Evolutionary conservation across 2,797 vertebrate genomes (phyloP), one percentile per base, ranked within the genome.

Genomic region (Cygnus olor): DNA sequence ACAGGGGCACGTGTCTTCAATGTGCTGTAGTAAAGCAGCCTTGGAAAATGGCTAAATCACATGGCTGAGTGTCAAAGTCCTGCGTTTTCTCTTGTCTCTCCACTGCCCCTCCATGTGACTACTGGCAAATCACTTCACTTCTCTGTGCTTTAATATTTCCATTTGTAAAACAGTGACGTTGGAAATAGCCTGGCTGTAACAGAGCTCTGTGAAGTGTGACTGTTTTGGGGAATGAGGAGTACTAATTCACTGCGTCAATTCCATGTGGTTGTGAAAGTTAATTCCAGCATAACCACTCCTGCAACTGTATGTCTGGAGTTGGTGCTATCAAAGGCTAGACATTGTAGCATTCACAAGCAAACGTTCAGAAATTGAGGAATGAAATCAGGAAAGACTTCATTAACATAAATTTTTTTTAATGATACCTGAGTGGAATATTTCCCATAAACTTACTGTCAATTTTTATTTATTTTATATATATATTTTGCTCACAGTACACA

Each of bases 1-100:
- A 4, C 0, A 42, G 40, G 27, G 15, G 4, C 8, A 1, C 1
- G 5, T 40, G 16, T 60, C 18, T 42, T 80, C 14, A 20, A 7
- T 22, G 36, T 30, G 27, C 60, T 79, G 14, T 61, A 56, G 38
- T 47, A 66, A 79, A 94, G 36, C 58, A 89, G 68, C 36, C 28
- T 51, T 85, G 73, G 38, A 73, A 68, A 77, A 72, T 25, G 44
- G 27, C 70, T 51, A 38, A 63, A 38, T 60, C 45, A 56, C 6
- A 0, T 80, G 57, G 64, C 53, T 71, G 57, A n/a, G 11, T 74
- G 54, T 56, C 20, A 32, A 54, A 88, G 63, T 85, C n/a, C 49
- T 57, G 25, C 3, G 0, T 76, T 76, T 88, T 84, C 74, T 81
- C 34, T 72, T 80, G 54, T 58, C 27, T 88, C 15, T 83, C 51